Evolutionary conservation across 2,888 invertebrate species (phyloP), one percentile per base, ranked within the genome.

Genomic region (Idaea straminata): DNA sequence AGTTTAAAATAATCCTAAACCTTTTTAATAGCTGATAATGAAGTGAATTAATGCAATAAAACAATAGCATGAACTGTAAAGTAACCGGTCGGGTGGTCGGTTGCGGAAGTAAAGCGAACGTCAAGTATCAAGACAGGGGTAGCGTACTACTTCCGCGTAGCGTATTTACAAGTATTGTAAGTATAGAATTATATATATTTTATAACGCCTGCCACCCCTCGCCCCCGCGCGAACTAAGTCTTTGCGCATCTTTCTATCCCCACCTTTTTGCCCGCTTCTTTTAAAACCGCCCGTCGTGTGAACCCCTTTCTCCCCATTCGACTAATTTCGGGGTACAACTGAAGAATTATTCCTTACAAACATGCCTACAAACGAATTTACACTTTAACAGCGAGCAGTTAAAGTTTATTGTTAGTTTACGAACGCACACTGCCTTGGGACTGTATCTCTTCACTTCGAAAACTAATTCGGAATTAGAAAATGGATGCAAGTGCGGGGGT

Each of bases 91-190:
- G 25, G 25, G 25, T 3, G 25, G 25, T 25, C 25, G 25, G 58
- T 58, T 58, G 58, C 58, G 13, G 15, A 58, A 58, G 47, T 47
- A 47, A 7, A 13, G 47, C 7, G 47, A 47, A 4, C 62, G 6
- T 47, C 64, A 82, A 88, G 85, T 83, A 84, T 81, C 91, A 89
- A 88, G 70, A 64, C 68, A 15, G 4, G 7, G 35, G 58, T 57
- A 57, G 66, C 83, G 74, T 62, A 71, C 78, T 86, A 89, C 91
- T 92, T 92, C 92, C 92, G 92, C 91, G 88, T 91, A 83, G 86
- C 91, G 92, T 92, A 92, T 92, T 92, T 92, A 92, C 92, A 92
- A 92, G 92, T 92, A 92, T 92, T 92, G 92, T 92, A 92, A 92
- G 92, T 92, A 92, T 92, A 92, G 92, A 92, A 92, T 92, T 92